These are phyloP conservation scores for Callipepla squamata DNA, from an alignment of 2,113 vertebrate species.

Conservation along the genomic window DNA sequence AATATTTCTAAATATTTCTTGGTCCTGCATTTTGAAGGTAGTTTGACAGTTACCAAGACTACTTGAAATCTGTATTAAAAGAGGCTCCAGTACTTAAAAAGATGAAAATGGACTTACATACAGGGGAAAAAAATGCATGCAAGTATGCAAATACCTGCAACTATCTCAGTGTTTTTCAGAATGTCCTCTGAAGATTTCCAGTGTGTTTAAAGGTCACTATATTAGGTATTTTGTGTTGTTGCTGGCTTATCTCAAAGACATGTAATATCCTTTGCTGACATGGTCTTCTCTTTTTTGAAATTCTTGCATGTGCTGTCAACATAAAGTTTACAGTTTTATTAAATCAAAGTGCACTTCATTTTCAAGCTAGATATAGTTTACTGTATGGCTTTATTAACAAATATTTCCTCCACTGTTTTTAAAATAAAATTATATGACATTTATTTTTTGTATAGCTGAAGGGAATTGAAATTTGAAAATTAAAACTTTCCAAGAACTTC, in stretches of 20 bases:
- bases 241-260: neutral
- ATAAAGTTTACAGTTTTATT: neutral
- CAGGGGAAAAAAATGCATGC: neutral
- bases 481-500: neutral
- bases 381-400: neutral
- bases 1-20: neutral
- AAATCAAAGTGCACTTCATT: neutral
- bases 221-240: neutral
- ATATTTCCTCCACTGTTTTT: neutral
- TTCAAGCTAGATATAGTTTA: neutral
- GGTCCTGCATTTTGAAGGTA: neutral
- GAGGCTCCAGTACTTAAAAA: neutral
- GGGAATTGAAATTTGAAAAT: neutral
- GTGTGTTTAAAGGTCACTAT: neutral
- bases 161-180: neutral
- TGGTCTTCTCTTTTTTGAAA: neutral
- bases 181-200: neutral
- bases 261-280: neutral
- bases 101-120: neutral
- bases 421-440: neutral
- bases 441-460: neutral
- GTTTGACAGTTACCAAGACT: rapidly evolving
- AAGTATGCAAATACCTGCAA: neutral
- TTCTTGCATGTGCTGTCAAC: neutral
- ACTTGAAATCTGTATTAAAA: neutral